phyloP scores from a whole-genome alignment of 2,797 vertebrate species.

The Danio jaintianensis region DNA sequence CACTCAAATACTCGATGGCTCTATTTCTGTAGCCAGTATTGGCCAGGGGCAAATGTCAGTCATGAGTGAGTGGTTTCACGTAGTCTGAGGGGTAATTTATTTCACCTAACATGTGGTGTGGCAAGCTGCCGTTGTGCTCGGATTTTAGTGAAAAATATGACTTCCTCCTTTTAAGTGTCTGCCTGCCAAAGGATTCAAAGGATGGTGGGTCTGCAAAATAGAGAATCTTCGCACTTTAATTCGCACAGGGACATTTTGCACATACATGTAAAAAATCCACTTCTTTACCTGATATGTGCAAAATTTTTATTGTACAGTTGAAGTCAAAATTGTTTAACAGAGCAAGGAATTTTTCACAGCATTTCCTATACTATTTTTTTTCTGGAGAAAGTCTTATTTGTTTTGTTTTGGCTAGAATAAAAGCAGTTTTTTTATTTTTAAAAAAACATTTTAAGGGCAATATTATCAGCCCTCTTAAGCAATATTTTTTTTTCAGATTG shows the following conservation, averaged over 20 bases:
- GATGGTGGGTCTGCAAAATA: conserved; percentile 24
- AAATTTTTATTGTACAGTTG: not conserved
- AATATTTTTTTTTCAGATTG: no score
- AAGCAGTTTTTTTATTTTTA: no score
- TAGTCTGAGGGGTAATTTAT: conserved; percentile 54
- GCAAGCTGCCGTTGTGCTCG: conserved; percentile 59
- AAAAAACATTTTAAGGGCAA: no score
- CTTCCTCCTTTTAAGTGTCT: conserved; percentile 54
- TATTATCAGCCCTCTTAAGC: no score
- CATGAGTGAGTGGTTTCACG: conserved; percentile 55
- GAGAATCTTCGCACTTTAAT: conserved; percentile 7
- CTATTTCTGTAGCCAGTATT: conserved; percentile 36
- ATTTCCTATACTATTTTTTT: no score
- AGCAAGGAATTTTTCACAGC: no score
- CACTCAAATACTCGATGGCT: conserved; percentile 51
- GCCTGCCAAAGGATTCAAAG: conserved; percentile 50
- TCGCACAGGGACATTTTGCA: not conserved
- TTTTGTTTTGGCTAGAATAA: no score
- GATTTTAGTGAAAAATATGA: conserved; percentile 70
- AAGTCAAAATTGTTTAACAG: no score
- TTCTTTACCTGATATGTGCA: not conserved
- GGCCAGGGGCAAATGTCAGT: conserved; percentile 51
- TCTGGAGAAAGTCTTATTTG: no score
- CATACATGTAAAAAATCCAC: not conserved
- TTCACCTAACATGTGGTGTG: conserved; percentile 53